These are phyloP conservation scores for Indicator maculatus DNA, from an alignment of 2,113 vertebrate genomes.

Conservation along the genomic window DNA sequence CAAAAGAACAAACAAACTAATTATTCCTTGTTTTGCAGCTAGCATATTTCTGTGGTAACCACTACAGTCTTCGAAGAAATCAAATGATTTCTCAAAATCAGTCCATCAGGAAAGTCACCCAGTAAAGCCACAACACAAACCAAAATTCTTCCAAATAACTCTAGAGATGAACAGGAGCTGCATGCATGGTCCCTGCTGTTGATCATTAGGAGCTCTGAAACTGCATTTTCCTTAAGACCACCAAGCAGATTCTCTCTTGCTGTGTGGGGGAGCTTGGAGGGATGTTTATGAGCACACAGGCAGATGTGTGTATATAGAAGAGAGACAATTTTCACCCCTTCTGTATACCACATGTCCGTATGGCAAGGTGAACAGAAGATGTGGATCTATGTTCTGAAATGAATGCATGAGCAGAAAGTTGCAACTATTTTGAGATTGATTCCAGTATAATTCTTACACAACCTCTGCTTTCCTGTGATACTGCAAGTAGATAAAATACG, in stretches of 20 bases:
- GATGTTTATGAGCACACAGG: neutral
- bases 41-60: slow-evolving; percentile 62
- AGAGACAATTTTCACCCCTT: neutral
- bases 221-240: slow-evolving; percentile 45
- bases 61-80: slow-evolving; percentile 24
- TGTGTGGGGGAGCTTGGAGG: neutral
- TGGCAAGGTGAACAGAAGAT: neutral
- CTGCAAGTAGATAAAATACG: neutral
- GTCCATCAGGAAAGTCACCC: slow-evolving; percentile 40
- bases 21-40: slow-evolving; percentile 68
- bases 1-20: slow-evolving; percentile 69
- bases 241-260: neutral
- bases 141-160: slow-evolving; percentile 30
- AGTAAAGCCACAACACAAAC: slow-evolving; percentile 36
- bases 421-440: neutral
- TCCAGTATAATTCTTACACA: neutral
- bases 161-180: slow-evolving; percentile 23
- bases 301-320: rapidly evolving
- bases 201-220: slow-evolving; percentile 3
- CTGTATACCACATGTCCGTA: neutral
- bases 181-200: slow-evolving; percentile 15
- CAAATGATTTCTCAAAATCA: slow-evolving; percentile 15
- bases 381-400: neutral
- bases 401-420: too few species aligned
- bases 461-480: neutral